A percentile compares a stretch with the other conserved stretches of the same genome.
Evolutionary conservation across 2,797 vertebrate species (phyloP).

Genomic region (Melanogrammus aeglefinus): DNA sequence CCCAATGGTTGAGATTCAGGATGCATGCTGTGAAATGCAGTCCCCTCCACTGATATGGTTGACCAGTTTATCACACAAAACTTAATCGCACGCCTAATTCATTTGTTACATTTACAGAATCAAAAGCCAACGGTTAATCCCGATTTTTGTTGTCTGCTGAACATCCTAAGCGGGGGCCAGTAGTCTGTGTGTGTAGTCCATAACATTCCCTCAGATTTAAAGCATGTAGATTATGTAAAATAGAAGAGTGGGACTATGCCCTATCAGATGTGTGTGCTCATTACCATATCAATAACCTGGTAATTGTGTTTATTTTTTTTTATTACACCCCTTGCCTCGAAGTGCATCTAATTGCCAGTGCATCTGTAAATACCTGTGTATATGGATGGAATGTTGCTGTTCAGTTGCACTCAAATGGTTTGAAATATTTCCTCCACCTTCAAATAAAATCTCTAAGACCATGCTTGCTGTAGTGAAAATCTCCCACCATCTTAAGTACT

Average conservation of each 20-base stretch:
- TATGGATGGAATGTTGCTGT: conserved; percentile 72
- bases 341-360: conserved; percentile 72
- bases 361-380: conserved; percentile 75
- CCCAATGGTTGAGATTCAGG: conserved; percentile 34
- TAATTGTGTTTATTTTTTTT: conserved; percentile 49
- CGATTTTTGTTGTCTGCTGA: conserved; percentile 40
- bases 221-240: conserved; percentile 69
- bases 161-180: conserved; percentile 29
- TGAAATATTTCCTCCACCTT: conserved; percentile 72
- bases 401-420: conserved; percentile 71
- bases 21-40: conserved; percentile 27
- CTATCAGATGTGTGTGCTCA: conserved; percentile 59
- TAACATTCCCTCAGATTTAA: conserved; percentile 67
- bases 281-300: conserved; percentile 25
- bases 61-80: conserved; percentile 28
- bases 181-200: conserved; percentile 48
- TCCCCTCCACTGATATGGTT: not conserved
- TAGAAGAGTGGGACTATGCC: conserved; percentile 43
- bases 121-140: conserved; percentile 60
- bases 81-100: conserved; percentile 55
- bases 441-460: conserved; percentile 73
- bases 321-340: conserved; percentile 50
- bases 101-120: conserved; percentile 30
- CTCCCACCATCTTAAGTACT: not conserved
- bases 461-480: conserved; percentile 20